Evolutionary conservation across 1,140 invertebrate genomes (phyloP).

Genomic region (Eurosta solidaginis): DNA sequence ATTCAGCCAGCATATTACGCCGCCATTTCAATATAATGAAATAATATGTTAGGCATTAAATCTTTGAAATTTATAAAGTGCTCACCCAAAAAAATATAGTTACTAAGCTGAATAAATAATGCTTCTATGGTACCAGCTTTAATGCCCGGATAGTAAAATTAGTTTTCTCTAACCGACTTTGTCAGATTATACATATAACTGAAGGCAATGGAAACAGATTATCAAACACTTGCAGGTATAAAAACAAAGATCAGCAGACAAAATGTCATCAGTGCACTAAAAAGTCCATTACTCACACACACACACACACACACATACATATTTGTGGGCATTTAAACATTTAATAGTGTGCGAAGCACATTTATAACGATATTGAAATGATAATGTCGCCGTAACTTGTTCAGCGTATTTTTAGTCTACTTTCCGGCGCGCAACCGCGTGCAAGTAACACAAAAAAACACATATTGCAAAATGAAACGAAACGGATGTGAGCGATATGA

Average conservation of each 20-base stretch:
- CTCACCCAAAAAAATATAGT: too few species aligned
- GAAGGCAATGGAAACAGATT: background rate
- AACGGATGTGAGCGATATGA: conserved; percentile 15
- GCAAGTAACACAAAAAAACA: background rate
- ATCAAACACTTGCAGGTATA: background rate
- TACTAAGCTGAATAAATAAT: too few species aligned
- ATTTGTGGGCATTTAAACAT: too few species aligned
- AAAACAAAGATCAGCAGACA: background rate
- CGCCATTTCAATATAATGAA: too few species aligned
- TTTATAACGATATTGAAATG: conserved; percentile 28
- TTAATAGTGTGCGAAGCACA: background rate
- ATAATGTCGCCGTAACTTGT: conserved; percentile 21
- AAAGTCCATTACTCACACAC: too few species aligned
- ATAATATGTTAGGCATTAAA: too few species aligned
- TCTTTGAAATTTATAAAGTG: too few species aligned
- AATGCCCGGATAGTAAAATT: too few species aligned
- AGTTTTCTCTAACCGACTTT: too few species aligned
- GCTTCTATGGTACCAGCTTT: too few species aligned
- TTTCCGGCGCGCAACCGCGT: background rate
- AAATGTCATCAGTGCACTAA: conserved; percentile 7
- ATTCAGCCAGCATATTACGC: too few species aligned
- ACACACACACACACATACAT: too few species aligned
- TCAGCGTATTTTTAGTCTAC: conserved; percentile 7
- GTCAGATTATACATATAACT: background rate
- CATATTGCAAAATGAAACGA: background rate